These are phyloP conservation scores for Clangula hyemalis DNA, from an alignment of 2,797 vertebrate species.

Conservation along the genomic window DNA sequence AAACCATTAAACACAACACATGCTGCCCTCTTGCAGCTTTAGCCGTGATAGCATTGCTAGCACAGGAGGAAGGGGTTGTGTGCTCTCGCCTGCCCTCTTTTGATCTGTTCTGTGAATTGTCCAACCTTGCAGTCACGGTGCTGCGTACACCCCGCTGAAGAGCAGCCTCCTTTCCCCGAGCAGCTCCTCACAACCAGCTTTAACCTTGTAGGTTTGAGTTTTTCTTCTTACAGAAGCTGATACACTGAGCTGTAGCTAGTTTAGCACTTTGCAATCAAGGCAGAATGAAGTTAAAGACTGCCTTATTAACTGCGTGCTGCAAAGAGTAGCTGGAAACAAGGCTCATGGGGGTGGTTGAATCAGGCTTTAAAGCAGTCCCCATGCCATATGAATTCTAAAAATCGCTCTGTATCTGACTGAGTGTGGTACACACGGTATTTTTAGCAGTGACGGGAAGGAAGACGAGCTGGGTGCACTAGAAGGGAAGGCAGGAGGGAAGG, in stretches of 20 bases:
- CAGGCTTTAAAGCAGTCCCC: background rate
- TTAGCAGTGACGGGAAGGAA: background rate
- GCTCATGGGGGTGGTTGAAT: background rate
- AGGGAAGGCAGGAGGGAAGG: background rate
- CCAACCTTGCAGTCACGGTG: background rate
- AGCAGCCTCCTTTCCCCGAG: background rate
- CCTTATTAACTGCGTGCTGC: background rate
- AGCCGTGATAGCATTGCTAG: background rate
- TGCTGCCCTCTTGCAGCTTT: conserved; percentile 51
- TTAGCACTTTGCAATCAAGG: background rate
- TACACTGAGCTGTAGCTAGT: background rate
- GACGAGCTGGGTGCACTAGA: fast-evolving
- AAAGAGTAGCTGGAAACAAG: background rate
- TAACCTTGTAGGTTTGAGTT: background rate
- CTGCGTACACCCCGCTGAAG: fast-evolving
- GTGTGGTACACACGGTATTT: background rate
- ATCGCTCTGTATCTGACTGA: background rate
- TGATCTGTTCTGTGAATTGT: background rate
- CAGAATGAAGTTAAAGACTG: background rate
- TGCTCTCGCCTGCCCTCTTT: conserved; percentile 23
- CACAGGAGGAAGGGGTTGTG: background rate
- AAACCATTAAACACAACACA: background rate
- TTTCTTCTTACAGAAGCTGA: background rate
- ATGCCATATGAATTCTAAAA: background rate
- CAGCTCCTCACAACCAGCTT: background rate